A percentile compares a stretch with the other conserved stretches of the same genome.
Evolutionary conservation across 2,888 invertebrate genomes (phyloP).

Genomic region (Xanthorhoe spadicearia): DNA sequence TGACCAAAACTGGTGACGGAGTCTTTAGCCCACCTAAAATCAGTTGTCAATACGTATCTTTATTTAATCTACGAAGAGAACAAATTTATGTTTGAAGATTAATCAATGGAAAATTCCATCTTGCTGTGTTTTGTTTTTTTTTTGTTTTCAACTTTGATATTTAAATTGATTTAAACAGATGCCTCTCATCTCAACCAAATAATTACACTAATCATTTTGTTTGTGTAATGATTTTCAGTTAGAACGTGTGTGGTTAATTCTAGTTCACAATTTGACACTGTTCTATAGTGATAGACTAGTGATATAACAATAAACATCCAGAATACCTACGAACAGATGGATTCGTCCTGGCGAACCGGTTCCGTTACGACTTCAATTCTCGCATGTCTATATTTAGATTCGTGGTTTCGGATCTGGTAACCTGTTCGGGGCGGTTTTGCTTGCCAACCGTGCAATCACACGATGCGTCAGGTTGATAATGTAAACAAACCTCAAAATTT

Average conservation of each 20-base stretch:
- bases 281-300: neutral
- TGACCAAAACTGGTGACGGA: too few relatives aligned
- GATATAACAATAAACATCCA: neutral
- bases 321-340: neutral
- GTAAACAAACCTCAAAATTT: too few relatives aligned
- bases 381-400: conserved; percentile 1
- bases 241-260: neutral
- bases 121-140: neutral
- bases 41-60: too few relatives aligned
- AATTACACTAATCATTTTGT: conserved; percentile 1
- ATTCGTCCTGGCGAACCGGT: neutral
- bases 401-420: neutral
- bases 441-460: neutral
- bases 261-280: neutral
- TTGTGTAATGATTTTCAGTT: neutral
- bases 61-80: too few relatives aligned
- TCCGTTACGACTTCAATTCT: neutral
- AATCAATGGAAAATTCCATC: too few relatives aligned
- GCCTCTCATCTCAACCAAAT: neutral
- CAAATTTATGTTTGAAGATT: too few relatives aligned
- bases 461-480: neutral
- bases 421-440: neutral
- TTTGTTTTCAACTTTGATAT: neutral
- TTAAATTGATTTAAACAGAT: neutral
- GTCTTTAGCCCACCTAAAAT: too few relatives aligned